phyloP scores from a whole-genome alignment of 2,797 vertebrate genomes.

The Pristis pectinata region DNA sequence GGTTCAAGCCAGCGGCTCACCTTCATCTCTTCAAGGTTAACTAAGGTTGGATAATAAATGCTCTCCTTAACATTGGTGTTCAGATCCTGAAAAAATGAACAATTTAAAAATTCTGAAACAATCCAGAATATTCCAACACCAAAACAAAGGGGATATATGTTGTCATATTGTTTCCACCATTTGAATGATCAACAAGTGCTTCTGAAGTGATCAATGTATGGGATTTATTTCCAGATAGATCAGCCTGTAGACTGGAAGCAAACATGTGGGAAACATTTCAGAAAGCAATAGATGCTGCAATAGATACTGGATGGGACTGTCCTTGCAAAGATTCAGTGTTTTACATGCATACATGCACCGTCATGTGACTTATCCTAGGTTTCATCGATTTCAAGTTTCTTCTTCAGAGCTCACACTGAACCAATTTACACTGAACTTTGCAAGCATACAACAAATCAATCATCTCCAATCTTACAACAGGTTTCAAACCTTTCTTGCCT shows the following conservation, averaged over 20 bases:
- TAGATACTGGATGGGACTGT: not conserved
- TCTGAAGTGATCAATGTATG: not conserved
- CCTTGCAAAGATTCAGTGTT: not conserved
- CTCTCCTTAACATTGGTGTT: no score
- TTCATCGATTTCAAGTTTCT: not conserved
- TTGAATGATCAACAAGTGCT: no score
- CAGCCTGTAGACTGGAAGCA: not conserved
- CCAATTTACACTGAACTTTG: not conserved
- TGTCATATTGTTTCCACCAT: no score
- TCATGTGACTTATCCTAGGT: not conserved
- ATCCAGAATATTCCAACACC: no score
- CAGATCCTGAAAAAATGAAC: no score
- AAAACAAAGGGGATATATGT: no score
- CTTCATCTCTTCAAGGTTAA: no score
- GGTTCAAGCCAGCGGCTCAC: no score
- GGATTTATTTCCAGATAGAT: not conserved
- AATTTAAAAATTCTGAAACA: no score
- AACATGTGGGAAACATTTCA: not conserved
- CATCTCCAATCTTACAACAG: not conserved
- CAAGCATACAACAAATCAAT: not conserved
- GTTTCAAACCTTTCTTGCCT: not conserved
- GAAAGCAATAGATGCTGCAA: not conserved
- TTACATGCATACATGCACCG: not conserved
- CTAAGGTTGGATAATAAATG: no score
- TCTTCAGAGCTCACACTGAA: no score